These are phyloP conservation scores for Euzophera pinguis DNA, from an alignment of 2,888 invertebrate species.

Conservation along the genomic window DNA sequence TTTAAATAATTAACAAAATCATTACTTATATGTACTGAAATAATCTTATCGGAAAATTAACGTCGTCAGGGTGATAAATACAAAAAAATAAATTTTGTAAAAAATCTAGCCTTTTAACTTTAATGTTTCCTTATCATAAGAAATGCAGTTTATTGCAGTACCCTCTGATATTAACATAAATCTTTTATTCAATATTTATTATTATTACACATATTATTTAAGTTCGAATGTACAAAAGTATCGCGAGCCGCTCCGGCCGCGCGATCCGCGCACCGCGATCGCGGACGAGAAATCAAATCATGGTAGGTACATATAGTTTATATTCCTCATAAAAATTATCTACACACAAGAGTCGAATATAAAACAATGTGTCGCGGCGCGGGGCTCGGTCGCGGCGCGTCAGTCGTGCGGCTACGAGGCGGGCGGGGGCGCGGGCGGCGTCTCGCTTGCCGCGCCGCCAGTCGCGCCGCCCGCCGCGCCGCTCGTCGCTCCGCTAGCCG, in stretches of 20 bases:
- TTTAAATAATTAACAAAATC: conserved; percentile 9
- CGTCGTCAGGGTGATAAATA: conserved; percentile 39
- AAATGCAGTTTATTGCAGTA: conserved; percentile 55
- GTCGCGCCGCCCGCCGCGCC: conserved; percentile 79
- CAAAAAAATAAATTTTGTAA: conserved; percentile 55
- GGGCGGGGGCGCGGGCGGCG: conserved; percentile 23
- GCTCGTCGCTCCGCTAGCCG: conserved; percentile 44
- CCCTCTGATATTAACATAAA: conserved; percentile 45
- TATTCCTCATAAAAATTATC: conserved; percentile 78
- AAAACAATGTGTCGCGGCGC: conserved; percentile 52
- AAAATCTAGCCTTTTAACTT: conserved; percentile 63
- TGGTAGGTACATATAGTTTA: conserved; percentile 73
- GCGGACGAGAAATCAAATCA: conserved; percentile 50
- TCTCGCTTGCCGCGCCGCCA: conserved; percentile 29
- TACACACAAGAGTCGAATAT: conserved; percentile 75
- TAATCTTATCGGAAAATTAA: conserved; percentile 2
- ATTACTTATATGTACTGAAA: conserved; percentile 4
- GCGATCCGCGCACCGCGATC: background rate
- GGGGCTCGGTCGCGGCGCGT: conserved; percentile 18
- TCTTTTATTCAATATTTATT: conserved; percentile 32
- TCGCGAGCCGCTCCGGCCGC: conserved; percentile 19
- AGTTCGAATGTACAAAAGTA: conserved; percentile 25
- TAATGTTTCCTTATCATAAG: conserved; percentile 52
- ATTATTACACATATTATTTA: conserved; percentile 37
- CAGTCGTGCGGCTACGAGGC: conserved; percentile 20